Base-by-base conservation (phyloP, 1,140 invertebrate species). In the Drosophila pallidifrons region DNA sequence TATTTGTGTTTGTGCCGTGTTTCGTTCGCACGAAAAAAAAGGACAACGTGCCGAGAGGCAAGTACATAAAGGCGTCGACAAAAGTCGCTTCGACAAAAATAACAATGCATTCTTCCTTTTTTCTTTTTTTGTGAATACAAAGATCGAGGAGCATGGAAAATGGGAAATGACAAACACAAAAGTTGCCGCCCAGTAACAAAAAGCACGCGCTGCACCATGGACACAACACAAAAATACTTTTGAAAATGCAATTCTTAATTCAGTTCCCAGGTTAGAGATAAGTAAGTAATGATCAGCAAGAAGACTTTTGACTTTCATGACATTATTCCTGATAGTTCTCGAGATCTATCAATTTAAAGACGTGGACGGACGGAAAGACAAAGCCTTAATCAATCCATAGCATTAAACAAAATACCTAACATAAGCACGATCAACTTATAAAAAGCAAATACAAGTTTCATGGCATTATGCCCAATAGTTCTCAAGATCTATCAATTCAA, bases 151-250 rank as follows among this genome's bases (percentile, higher is more conserved):
- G 7, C 6, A 32, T 10, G 58, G 5, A 49, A 64, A 43, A 79
- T 25, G 43, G 25, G 54, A 64, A 81, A 65, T 77, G 38, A 1
- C 77, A 81, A 68, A 77, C 79, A 82, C 51, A 82, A 82, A 78
- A 82, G 64, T 81, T 81, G 28, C 69, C 20, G 54, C 59, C 51
- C 25, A 51, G 47, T 11, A 3, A 10, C 35, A 51, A 30, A 32
- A 49, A 32, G 11, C 25, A 7, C 30, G 13, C 28, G 28, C 10
- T 20, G 3, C 20, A 20, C 20, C 2, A 20, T 49, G 35, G 32
- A 28, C 35, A 76, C 51, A 28, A 13, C 59, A 64, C 66, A 51
- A 45, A 41, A 46, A 32, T 8, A 30, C n/a, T 8, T 7, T 32
- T 8, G 5, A 32, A 7, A 32, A 5, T 32, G 20, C 20, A 32